These are phyloP conservation scores for Synchiropus splendidus DNA, from an alignment of 2,113 vertebrate genomes.

Conservation along the genomic window DNA sequence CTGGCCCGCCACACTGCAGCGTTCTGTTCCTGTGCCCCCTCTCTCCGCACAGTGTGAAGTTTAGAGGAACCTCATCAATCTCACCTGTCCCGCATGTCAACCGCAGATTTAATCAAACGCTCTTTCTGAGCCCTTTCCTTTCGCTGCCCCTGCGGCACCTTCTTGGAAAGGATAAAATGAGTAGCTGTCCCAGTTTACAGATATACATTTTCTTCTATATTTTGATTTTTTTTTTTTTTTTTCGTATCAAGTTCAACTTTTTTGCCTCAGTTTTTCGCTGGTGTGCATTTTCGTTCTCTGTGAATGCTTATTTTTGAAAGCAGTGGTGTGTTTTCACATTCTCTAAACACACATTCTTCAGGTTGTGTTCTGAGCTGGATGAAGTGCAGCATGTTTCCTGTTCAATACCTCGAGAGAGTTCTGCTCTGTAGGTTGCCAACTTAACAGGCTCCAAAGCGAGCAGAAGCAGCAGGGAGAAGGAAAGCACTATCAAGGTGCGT, in stretches of 20 bases:
- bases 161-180: slow-evolving; percentile 3
- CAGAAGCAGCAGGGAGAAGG: slow-evolving; percentile 7
- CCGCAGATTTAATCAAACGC: slow-evolving; percentile 76
- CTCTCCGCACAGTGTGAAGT: slow-evolving; percentile 80
- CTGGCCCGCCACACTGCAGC: slow-evolving; percentile 70
- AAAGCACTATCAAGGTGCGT: slow-evolving; percentile 33
- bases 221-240: slow-evolving; percentile 7
- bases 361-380: too few species aligned
- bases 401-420: slow-evolving; percentile 40
- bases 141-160: slow-evolving; percentile 37
- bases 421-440: slow-evolving; percentile 38
- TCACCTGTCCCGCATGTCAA: slow-evolving; percentile 82
- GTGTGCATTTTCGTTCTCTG: slow-evolving; percentile 4
- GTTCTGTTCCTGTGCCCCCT: slow-evolving; percentile 69
- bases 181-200: neutral
- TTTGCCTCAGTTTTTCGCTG: slow-evolving; percentile 4
- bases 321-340: slow-evolving; percentile 42
- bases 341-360: slow-evolving; percentile 15
- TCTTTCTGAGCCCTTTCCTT: slow-evolving; percentile 61
- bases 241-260: neutral
- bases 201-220: slow-evolving; percentile 7
- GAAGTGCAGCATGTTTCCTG: too few species aligned
- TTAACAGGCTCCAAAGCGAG: slow-evolving; percentile 50
- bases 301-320: slow-evolving; percentile 34
- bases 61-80: slow-evolving; percentile 97